phyloP scores from a whole-genome alignment of 2,888 invertebrate genomes.

The Himalopsyche tibetana region DNA sequence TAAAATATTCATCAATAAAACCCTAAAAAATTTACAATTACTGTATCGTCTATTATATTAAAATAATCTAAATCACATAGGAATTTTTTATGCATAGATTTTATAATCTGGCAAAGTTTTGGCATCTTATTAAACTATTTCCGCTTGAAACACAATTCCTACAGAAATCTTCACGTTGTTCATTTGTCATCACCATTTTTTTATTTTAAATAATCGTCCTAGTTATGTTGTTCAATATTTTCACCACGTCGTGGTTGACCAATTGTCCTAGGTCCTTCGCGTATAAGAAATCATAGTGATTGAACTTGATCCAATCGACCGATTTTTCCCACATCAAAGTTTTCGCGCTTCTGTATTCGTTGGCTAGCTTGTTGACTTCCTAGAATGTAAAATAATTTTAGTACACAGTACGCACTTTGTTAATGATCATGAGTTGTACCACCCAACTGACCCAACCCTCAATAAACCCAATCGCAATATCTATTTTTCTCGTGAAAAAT shows the following conservation, averaged over 20 bases:
- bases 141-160: background rate
- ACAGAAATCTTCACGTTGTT: background rate
- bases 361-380: constrained; percentile 58
- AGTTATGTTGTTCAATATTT: constrained; percentile 56
- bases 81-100: background rate
- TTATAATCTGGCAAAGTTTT: background rate
- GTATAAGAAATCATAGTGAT: constrained; percentile 70
- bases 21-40: too few species aligned
- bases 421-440: too few species aligned
- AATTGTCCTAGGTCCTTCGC: constrained; percentile 73
- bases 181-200: background rate
- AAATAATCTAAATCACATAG: background rate
- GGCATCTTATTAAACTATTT: background rate
- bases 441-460: too few species aligned
- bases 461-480: too few species aligned
- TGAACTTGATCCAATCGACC: constrained; percentile 66
- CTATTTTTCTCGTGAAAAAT: too few species aligned
- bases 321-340: constrained; percentile 69
- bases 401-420: background rate
- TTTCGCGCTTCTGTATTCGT: constrained; percentile 63
- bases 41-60: too few species aligned
- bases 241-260: constrained; percentile 71
- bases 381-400: constrained; percentile 53
- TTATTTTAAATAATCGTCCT: constrained; percentile 25
- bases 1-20: too few species aligned